phyloP scores from a whole-genome alignment of 2,888 invertebrate species.

The Zhengitettix transpicula region DNA sequence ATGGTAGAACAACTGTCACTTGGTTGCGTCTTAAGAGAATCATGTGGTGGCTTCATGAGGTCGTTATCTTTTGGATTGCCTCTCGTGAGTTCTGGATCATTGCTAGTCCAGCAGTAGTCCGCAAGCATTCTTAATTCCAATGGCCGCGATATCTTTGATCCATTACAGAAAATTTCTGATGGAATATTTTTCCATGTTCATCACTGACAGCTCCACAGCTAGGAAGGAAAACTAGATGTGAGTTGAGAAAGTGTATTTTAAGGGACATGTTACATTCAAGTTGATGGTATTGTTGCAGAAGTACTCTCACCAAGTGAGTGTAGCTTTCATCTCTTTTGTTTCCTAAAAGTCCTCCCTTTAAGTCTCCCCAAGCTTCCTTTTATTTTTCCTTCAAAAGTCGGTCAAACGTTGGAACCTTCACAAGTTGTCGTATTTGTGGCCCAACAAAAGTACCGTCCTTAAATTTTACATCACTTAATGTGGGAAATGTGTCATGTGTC shows the following conservation, averaged over 20 bases:
- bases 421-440: too few species aligned
- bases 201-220: background rate
- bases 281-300: background rate
- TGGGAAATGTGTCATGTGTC: background rate
- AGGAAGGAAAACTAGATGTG: background rate
- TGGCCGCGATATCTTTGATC: background rate
- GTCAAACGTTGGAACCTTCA: background rate
- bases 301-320: background rate
- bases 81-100: background rate
- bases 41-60: background rate
- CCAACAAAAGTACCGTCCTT: background rate
- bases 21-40: background rate
- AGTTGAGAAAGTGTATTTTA: background rate
- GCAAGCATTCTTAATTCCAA: slow-evolving; percentile 3
- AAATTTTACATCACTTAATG: background rate
- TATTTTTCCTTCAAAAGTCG: background rate
- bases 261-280: background rate
- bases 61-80: background rate
- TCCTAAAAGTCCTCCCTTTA: background rate
- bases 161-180: background rate
- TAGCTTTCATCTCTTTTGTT: background rate
- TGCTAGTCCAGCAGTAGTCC: slow-evolving; percentile 3
- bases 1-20: background rate
- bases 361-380: background rate
- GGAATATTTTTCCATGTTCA: background rate